Conservation (phyloP, 2,888 invertebrate species). For the Tetragonula carbonaria region DNA sequence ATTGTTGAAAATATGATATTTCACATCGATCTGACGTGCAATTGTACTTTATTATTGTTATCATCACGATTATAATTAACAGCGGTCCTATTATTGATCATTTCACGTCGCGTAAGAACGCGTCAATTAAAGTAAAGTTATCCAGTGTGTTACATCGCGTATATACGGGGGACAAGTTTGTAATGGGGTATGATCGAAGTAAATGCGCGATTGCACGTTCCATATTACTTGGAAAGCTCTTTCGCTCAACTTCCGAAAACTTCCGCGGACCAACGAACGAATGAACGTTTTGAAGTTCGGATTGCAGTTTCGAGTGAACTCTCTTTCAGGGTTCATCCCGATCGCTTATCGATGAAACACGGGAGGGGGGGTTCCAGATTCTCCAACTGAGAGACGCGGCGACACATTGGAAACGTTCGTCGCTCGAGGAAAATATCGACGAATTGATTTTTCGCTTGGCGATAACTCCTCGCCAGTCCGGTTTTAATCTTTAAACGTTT, state of each 20-base stretch:
- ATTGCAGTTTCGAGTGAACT: slow-evolving; percentile 44
- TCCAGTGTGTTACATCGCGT: background rate
- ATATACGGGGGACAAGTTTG: background rate
- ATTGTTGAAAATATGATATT: too few species aligned
- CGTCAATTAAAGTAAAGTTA: background rate
- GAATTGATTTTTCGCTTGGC: slow-evolving; percentile 15
- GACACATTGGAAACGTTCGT: slow-evolving; percentile 18
- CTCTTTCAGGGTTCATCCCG: slow-evolving; percentile 11
- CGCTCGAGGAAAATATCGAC: slow-evolving; percentile 8
- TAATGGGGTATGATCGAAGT: slow-evolving; percentile 10
- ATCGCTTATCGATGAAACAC: slow-evolving; percentile 38
- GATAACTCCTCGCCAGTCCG: background rate
- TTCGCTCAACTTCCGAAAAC: slow-evolving; percentile 36
- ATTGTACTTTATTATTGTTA: too few species aligned
- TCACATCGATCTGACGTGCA: too few species aligned
- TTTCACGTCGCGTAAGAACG: too few species aligned
- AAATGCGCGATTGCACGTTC: slow-evolving; percentile 31
- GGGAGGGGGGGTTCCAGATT: background rate
- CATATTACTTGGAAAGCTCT: slow-evolving; percentile 41
- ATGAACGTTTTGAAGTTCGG: slow-evolving; percentile 28
- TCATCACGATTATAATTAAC: too few species aligned
- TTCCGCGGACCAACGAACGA: slow-evolving; percentile 17
- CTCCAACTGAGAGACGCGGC: slow-evolving; percentile 10
- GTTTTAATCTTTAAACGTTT: background rate
- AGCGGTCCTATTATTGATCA: too few species aligned